Percentiles rank a stretch among this genome's conserved stretches.
phyloP scores from a whole-genome alignment of 1,140 invertebrate genomes.

The Panagrolaimus sp. region DNA sequence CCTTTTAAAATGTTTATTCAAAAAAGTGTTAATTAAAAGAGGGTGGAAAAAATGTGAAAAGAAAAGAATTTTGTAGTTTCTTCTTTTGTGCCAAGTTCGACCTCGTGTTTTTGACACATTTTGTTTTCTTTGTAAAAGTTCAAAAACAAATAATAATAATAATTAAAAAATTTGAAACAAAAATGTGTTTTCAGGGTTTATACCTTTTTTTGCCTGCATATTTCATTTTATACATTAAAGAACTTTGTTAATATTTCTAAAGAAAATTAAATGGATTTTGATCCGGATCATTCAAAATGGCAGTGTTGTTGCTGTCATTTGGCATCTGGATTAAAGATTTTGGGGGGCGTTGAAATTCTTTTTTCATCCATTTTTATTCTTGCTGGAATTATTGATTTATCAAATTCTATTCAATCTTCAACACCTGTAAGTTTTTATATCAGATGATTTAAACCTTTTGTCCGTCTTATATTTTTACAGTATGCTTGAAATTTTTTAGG shows the following conservation, averaged over 20 bases:
- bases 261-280: constrained; percentile 34
- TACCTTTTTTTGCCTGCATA: too few relatives aligned
- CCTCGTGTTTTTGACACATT: constrained; percentile 64
- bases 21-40: too few relatives aligned
- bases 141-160: too few relatives aligned
- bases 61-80: too few relatives aligned
- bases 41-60: too few relatives aligned
- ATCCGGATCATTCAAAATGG: constrained; percentile 43
- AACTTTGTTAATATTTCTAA: too few relatives aligned
- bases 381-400: background rate
- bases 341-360: constrained; percentile 24
- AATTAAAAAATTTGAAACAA: too few relatives aligned
- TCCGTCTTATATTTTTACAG: constrained; percentile 18
- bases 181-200: too few relatives aligned
- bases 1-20: too few relatives aligned
- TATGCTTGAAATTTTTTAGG: background rate
- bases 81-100: too few relatives aligned
- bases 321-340: constrained; percentile 30
- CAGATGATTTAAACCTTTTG: constrained; percentile 31
- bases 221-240: too few relatives aligned
- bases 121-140: too few relatives aligned
- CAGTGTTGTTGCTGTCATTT: constrained; percentile 42
- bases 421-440: constrained; percentile 11
- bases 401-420: constrained; percentile 8
- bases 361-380: constrained; percentile 17